These are phyloP conservation scores for Atta cephalotes DNA, from an alignment of 1,140 invertebrate genomes.

Conservation along the genomic window DNA sequence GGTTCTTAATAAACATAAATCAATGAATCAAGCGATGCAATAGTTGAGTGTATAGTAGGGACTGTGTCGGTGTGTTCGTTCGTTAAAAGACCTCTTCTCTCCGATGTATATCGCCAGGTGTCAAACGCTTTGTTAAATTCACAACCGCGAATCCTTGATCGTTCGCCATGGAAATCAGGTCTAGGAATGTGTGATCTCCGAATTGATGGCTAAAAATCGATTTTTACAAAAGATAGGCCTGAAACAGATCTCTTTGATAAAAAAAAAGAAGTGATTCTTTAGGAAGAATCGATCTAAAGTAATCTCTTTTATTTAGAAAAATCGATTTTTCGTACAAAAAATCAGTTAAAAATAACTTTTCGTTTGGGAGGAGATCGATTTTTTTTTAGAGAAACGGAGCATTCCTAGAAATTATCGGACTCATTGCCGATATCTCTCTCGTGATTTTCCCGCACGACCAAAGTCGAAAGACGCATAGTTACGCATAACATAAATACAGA, in stretches of 20 bases:
- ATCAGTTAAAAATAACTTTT: too few species aligned
- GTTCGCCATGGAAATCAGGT: conserved; percentile 9
- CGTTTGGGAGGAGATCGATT: too few species aligned
- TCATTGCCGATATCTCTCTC: conserved; percentile 28
- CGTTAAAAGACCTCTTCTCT: conserved; percentile 27
- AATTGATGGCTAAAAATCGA: too few species aligned
- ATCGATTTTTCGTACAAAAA: too few species aligned
- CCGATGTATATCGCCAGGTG: conserved; percentile 1
- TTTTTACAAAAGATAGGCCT: too few species aligned
- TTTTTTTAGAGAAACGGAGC: too few species aligned
- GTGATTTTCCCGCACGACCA: conserved; percentile 30
- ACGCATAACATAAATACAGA: neutral
- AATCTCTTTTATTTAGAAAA: too few species aligned
- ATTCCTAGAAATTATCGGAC: conserved; percentile 1
- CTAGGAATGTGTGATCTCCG: too few species aligned
- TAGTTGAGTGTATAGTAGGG: conserved; percentile 77
- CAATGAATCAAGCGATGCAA: conserved; percentile 81
- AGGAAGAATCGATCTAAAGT: too few species aligned
- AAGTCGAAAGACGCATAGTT: conserved; percentile 6
- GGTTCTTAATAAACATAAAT: conserved; percentile 77
- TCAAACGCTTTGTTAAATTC: conserved; percentile 4
- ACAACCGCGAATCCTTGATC: conserved; percentile 20
- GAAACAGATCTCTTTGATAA: too few species aligned
- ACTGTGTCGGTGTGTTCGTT: conserved; percentile 64
- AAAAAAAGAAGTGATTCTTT: too few species aligned